Evolutionary conservation across 2,888 invertebrate species (phyloP), one percentile per base, ranked within the genome.

Genomic region (Limnephilus auricula): DNA sequence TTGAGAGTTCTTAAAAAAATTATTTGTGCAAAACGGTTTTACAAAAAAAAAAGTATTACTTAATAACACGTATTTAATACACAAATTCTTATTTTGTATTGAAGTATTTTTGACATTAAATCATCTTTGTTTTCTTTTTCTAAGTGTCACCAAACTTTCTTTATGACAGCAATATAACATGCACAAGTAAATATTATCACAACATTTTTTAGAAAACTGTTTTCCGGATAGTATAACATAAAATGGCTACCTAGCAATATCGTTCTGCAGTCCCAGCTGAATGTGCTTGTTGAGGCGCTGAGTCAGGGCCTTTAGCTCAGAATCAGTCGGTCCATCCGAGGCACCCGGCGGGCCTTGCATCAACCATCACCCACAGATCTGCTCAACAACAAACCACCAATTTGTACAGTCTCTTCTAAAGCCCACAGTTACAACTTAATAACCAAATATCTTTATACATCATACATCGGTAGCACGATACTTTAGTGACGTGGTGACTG

Each of bases 281-380:
- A 86, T 86, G 50, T 86, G 86, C 10, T 65, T 86, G 18, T 86
- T 86, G 18, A 86, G 86, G 31, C 86, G 30, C 50, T 86, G 50
- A 34, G 86, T 50, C 3, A 86, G 65, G 32, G 50, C 50, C 13
- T 86, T 86, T n/a, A 86, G 31, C 32, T 86, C 86, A 86, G 86
- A 65, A 10, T 86, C 86, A 34, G 86, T 86, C 15, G 86, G 86
- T 65, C 86, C 86, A 86, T 86, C 86, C 86, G 86, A 86, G 86
- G 86, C 86, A 86, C 86, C 86, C 86, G 86, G 86, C 65, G 50
- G 18, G 86, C 86, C 86, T 65, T 86, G 86, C 86, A 86, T 86
- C 86, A 86, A 86, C 86, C 86, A 86, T 86, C 86, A 86, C 86
- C 86, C 86, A 86, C 30, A 65, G 50, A 86, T 86, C 86, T 86